Base-by-base conservation (phyloP, 2,797 vertebrate species). In the Gallirallus australis region DNA sequence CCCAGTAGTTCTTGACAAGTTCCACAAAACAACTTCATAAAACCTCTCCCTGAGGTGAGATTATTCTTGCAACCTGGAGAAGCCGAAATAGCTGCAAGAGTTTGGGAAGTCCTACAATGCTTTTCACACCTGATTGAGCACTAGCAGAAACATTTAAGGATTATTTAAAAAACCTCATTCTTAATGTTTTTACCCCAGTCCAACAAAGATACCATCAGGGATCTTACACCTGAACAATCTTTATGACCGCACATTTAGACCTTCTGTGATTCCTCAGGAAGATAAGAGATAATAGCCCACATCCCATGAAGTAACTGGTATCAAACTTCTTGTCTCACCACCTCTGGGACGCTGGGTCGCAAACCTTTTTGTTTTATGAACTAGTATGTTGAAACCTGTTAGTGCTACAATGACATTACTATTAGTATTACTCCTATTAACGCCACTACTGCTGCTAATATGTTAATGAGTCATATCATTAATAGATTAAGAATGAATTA, bases 401-500 rank as follows among this genome's bases (percentile, higher is more conserved):
- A 88, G 83, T 57, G 37, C 35, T 59, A 71, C 78, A 73, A 57
- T 68, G 78, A 33, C 64, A 75, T 63, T 86, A 68, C 47, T 93
- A 89, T 18, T 66, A 66, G 53, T 71, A 82, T 91, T 93, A 61
- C 75, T 78, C 52, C 61, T 82, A 77, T 90, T 96, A 95, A 85
- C 83, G 77, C 66, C 0, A 0, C 90, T 82, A 73, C 86, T 92
- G 57, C 81, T 85, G 40, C 93, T 93, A 94, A 79, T 96, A 94
- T 84, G 81, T 89, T 96, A 96, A 97, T 93, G 93, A 96, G 52
- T 82, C 86, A 63, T 68, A 78, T 94, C 19, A 39, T 89, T 95
- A 95, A 90, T 96, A 96, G 94, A 92, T 94, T 92, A 91, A 91
- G 76, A 91, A 87, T 64, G 24, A 94, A 86, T 96, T 93, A 95